Conservation (phyloP, 2,113 vertebrate genomes). For the Chinchilla lanigera region DNA sequence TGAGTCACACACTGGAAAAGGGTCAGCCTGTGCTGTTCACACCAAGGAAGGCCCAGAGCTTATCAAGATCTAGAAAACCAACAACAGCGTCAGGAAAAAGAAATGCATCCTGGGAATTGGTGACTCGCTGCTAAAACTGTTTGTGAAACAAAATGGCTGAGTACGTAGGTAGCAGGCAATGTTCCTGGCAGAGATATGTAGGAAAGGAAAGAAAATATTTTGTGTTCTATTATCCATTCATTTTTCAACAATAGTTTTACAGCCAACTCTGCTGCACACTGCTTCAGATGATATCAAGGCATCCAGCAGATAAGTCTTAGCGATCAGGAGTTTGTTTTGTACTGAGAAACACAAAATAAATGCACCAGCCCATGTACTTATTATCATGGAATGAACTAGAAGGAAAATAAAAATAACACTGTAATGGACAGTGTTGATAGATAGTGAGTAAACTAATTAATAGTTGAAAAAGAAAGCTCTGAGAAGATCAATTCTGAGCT, state of each 20-base stretch:
- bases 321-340: background rate
- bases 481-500: background rate
- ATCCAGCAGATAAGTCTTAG: background rate
- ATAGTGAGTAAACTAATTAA: background rate
- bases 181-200: background rate
- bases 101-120: background rate
- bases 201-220: background rate
- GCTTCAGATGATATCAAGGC: background rate
- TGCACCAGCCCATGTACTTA: background rate
- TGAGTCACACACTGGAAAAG: background rate
- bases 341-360: background rate
- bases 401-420: background rate
- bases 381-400: background rate
- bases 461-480: background rate
- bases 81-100: background rate
- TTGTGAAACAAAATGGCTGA: background rate
- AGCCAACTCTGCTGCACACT: background rate
- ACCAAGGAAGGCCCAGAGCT: background rate
- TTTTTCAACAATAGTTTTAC: background rate
- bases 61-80: background rate
- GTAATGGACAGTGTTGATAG: accelerated
- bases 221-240: background rate
- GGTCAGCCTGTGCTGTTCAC: background rate
- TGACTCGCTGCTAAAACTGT: background rate
- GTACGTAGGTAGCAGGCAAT: background rate